A percentile compares a stretch with the other conserved stretches of the same genome.
phyloP scores from a whole-genome alignment of 2,797 vertebrate genomes.

The Macrochelys suwanniensis region DNA sequence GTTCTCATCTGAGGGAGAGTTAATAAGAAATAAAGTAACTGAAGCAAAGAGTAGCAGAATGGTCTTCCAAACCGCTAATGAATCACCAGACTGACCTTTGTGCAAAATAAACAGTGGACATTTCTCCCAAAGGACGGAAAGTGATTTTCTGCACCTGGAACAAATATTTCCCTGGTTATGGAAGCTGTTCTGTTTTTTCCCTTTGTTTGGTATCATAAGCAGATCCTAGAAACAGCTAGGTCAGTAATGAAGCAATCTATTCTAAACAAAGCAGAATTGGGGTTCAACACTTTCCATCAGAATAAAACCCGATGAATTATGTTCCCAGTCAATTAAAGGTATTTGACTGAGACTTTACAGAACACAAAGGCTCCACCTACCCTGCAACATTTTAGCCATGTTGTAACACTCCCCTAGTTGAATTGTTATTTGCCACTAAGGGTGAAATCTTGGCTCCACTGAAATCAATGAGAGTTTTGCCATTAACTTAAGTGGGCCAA shows the following conservation, averaged over 20 bases:
- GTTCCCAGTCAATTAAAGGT: neutral
- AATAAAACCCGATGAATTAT: neutral
- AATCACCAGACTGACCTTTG: constrained; percentile 61
- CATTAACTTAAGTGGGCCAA: neutral
- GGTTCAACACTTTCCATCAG: constrained; percentile 6
- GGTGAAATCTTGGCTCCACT: neutral
- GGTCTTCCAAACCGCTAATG: constrained; percentile 15
- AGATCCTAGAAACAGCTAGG: neutral
- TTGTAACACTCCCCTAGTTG: neutral
- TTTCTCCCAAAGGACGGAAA: neutral
- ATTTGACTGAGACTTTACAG: constrained; percentile 33
- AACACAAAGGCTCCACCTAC: neutral
- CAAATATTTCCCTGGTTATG: constrained; percentile 4
- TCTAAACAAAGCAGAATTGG: neutral
- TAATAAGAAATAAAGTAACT: constrained; percentile 10
- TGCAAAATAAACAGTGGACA: neutral
- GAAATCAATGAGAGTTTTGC: neutral
- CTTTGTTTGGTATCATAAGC: neutral
- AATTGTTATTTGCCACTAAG: constrained; percentile 21
- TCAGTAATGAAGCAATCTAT: neutral
- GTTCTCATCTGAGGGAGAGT: rapidly evolving
- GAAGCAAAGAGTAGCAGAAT: neutral
- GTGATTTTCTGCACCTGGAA: constrained; percentile 13
- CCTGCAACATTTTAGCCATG: neutral
- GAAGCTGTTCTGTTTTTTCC: neutral